A percentile compares a stretch with the other conserved stretches of the same genome.
These are phyloP conservation scores for Neotragus moschatus DNA, from an alignment of 2,113 vertebrate species.

Conservation along the genomic window DNA sequence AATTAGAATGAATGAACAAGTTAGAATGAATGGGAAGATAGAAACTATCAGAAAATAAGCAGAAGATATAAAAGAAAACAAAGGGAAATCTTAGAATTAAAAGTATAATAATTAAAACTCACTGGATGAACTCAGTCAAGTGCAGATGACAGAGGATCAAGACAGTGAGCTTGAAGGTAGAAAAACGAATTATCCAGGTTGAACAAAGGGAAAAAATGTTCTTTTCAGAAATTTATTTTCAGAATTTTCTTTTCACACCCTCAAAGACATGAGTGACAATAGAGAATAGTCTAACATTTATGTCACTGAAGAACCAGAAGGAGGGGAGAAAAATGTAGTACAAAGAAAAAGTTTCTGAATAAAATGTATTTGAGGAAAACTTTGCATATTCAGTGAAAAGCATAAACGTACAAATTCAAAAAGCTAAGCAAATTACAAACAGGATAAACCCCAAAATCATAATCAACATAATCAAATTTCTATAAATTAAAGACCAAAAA, in stretches of 20 bases:
- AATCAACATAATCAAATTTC: neutral
- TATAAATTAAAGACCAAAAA: neutral
- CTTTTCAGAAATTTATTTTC: too few relatives aligned
- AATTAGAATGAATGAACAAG: neutral
- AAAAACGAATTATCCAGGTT: neutral
- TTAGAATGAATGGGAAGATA: neutral
- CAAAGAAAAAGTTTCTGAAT: neutral
- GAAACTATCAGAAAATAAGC: neutral
- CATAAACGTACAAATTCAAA: neutral
- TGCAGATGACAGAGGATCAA: neutral
- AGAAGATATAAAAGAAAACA: neutral
- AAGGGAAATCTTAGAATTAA: slow-evolving; percentile 8
- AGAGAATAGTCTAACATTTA: neutral
- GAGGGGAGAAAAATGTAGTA: neutral
- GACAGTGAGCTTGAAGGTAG: neutral
- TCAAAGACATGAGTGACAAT: neutral
- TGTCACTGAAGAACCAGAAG: neutral
- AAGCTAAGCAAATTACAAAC: neutral
- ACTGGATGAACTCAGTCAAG: neutral
- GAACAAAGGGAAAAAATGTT: neutral
- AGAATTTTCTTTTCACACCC: neutral
- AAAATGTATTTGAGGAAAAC: neutral
- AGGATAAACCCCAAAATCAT: neutral
- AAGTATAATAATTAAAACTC: neutral
- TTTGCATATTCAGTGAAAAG: neutral